Percentiles rank a stretch among this genome's conserved stretches.
Conservation (phyloP, 2,797 vertebrate species). For the Graptemys geographica region DNA sequence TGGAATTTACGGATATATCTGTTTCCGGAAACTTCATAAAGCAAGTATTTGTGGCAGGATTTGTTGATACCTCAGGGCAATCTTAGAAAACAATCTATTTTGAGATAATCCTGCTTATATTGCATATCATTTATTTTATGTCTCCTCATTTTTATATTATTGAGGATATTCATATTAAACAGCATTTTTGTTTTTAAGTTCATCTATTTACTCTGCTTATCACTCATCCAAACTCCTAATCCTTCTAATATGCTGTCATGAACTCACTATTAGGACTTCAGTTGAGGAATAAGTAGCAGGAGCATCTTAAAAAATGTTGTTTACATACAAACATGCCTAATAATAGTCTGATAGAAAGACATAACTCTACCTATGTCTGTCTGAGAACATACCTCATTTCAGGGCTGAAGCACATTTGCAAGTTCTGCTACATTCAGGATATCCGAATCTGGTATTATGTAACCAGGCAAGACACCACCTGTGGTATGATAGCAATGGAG, state of each 20-base stretch:
- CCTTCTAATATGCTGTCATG: not conserved
- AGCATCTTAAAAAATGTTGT: not conserved
- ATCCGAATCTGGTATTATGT: not conserved
- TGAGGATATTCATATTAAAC: not conserved
- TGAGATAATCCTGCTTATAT: not conserved
- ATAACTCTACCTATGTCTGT: not conserved
- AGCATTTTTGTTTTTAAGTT: not conserved
- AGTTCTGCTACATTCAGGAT: not conserved
- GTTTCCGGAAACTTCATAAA: not conserved
- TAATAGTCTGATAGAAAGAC: not conserved
- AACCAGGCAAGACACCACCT: not conserved
- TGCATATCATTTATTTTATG: not conserved
- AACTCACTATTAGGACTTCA: not conserved
- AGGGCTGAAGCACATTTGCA: not conserved
- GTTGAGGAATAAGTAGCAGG: not conserved
- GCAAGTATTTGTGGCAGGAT: not conserved
- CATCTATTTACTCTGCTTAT: not conserved
- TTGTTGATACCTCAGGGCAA: not conserved
- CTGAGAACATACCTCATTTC: not conserved
- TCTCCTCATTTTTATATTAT: not conserved
- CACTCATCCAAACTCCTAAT: not conserved
- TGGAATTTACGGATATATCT: not conserved
- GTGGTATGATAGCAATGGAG: not conserved
- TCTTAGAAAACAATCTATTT: not conserved
- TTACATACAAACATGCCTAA: not conserved